Evolutionary conservation across 1,140 invertebrate species (phyloP), one percentile per base, ranked within the genome.

Genomic region (Pachyrhynchus sulphureomaculatus): DNA sequence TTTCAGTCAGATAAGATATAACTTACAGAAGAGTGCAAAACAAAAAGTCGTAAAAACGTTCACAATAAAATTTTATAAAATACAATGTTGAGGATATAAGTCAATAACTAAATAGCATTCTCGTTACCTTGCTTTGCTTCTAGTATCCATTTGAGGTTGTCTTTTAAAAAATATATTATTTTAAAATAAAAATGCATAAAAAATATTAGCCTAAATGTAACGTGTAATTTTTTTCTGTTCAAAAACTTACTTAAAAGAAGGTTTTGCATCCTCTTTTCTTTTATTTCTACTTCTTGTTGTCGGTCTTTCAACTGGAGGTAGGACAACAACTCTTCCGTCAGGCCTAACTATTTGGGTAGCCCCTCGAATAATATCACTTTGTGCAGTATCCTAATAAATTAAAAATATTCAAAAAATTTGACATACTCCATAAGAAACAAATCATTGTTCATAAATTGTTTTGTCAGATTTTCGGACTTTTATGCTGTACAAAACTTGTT

Each of bases 281-380:
- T 74, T 66, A 72, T 80, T 55, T 71, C 80, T 81, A 63, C 82
- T 82, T 47, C 86, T 74, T 1, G 87, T 88, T 8, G 86, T 84
- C n/a, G 87, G 88, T 21, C 88, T 85, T 78, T 90, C 89, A 36
- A 90, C 89, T 1, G 88, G 88, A 13, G 89, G 89, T 55, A 91
- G 74, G 4, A 86, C 88, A 47, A 90, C 87, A 15, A 90, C 78
- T 34, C 88, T 78, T 5, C 87, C 88, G 72, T 88, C 86, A 4
- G 86, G 80, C 24, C 84, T 71, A 4, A 89, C 79, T 68, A 89
- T 86, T 77, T 90, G 86, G 58, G 72, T 71, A 13, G 71, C 68
- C 29, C 66, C 61, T 58, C 57, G 66, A 49, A 60, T 58, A 34
- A 58, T 45, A 48, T 59, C 42, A 8, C 29, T 24, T 47, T 52